Conservation (phyloP, 2,113 vertebrate genomes). For the Orientallactaga bullata region DNA sequence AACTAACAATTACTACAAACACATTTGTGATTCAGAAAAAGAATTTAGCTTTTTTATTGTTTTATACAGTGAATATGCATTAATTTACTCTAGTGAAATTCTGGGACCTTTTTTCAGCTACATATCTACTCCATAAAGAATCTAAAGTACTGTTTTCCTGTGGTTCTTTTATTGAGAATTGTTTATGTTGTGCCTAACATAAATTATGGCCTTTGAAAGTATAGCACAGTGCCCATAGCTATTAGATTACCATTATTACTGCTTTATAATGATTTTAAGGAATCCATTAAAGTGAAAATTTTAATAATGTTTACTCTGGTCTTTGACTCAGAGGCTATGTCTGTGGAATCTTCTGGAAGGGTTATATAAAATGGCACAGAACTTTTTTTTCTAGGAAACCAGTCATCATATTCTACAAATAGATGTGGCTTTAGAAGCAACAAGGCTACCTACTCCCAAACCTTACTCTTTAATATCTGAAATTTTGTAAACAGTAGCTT, state of each 20-base stretch:
- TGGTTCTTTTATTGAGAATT: neutral
- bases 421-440: neutral
- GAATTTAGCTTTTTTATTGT: slow-evolving; percentile 1
- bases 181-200: neutral
- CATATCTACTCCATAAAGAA: slow-evolving; percentile 20
- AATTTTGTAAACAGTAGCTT: neutral
- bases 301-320: neutral
- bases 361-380: slow-evolving; percentile 19
- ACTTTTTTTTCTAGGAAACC: slow-evolving; percentile 16
- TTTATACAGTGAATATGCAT: slow-evolving; percentile 12
- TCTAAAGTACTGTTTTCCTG: neutral
- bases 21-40: neutral
- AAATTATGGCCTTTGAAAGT: slow-evolving; percentile 38
- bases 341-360: neutral
- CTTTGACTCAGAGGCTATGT: neutral
- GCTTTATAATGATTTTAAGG: neutral
- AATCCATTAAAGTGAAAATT: slow-evolving; percentile 27
- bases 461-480: neutral
- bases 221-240: slow-evolving; percentile 4
- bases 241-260: slow-evolving; percentile 10
- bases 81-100: slow-evolving; percentile 37
- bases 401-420: slow-evolving; percentile 12
- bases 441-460: neutral
- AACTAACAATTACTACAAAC: slow-evolving; percentile 4
- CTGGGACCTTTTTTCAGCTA: neutral